Conservation (phyloP, 1,140 invertebrate genomes). For the Vanessa tameamea region DNA sequence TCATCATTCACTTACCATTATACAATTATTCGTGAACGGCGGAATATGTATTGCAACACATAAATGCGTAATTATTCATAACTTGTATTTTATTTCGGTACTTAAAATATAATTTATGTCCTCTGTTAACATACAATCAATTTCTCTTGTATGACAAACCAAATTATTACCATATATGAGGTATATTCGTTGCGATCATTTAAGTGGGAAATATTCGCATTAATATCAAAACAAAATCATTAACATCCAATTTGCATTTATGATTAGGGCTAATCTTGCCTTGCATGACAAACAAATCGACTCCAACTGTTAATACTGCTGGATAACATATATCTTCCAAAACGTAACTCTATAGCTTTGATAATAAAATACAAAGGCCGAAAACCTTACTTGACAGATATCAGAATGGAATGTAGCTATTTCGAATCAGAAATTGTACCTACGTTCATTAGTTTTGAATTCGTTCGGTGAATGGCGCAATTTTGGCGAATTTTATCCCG, state of each 20-base stretch:
- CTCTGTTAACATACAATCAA: too few relatives aligned
- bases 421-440: slow-evolving; percentile 20
- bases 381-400: neutral
- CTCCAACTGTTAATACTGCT: slow-evolving; percentile 11
- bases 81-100: too few relatives aligned
- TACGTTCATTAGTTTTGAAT: slow-evolving; percentile 19
- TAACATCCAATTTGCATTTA: slow-evolving; percentile 52
- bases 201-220: neutral
- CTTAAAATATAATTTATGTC: too few relatives aligned
- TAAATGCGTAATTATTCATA: too few relatives aligned
- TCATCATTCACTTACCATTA: too few relatives aligned
- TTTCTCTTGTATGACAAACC: neutral
- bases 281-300: slow-evolving; percentile 43
- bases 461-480: slow-evolving; percentile 18
- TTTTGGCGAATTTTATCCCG: slow-evolving; percentile 17
- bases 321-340: neutral
- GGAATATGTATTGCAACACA: too few relatives aligned
- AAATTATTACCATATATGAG: neutral
- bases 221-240: slow-evolving; percentile 27
- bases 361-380: slow-evolving; percentile 24
- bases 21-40: too few relatives aligned
- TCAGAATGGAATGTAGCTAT: slow-evolving; percentile 19
- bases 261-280: slow-evolving; percentile 39
- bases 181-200: neutral
- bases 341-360: slow-evolving; percentile 15